Evolutionary conservation across 2,888 invertebrate species (phyloP).

Genomic region (Chesias legatella): DNA sequence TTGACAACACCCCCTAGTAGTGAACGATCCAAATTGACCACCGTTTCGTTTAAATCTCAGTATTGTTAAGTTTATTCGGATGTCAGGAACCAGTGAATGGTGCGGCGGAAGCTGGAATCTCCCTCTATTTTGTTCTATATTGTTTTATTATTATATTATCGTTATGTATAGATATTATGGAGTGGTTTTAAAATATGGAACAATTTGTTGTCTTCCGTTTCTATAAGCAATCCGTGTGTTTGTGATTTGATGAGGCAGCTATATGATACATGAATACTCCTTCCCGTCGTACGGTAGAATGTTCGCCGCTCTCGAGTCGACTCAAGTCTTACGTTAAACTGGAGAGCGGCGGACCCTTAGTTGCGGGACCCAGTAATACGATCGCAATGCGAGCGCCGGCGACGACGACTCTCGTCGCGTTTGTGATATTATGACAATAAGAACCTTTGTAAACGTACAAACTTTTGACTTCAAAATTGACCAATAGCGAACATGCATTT

Average conservation of each 20-base stretch:
- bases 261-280: slow-evolving; percentile 2
- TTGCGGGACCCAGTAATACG: slow-evolving; percentile 12
- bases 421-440: slow-evolving; percentile 75
- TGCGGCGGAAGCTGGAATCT: slow-evolving; percentile 42
- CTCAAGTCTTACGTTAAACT: too few species aligned
- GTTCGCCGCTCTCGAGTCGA: too few species aligned
- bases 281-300: too few species aligned
- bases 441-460: slow-evolving; percentile 47
- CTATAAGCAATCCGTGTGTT: slow-evolving; percentile 41
- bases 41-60: slow-evolving; percentile 62
- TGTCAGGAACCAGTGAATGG: slow-evolving; percentile 29
- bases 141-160: slow-evolving; percentile 53
- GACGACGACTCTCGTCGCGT: slow-evolving; percentile 13
- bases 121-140: slow-evolving; percentile 42
- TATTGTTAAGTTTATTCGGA: slow-evolving; percentile 66
- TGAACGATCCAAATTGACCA: slow-evolving; percentile 46
- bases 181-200: slow-evolving; percentile 32
- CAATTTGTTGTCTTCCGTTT: slow-evolving; percentile 65
- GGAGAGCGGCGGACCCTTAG: too few species aligned
- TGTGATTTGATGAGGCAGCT: slow-evolving; percentile 45
- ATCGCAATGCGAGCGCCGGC: slow-evolving; percentile 3
- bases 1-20: slow-evolving; percentile 37
- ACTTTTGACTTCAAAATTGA: slow-evolving; percentile 38
- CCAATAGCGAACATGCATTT: slow-evolving; percentile 36
- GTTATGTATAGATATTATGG: slow-evolving; percentile 21